Conservation (phyloP, 2,113 vertebrate species). For the Myotis yumanensis region DNA sequence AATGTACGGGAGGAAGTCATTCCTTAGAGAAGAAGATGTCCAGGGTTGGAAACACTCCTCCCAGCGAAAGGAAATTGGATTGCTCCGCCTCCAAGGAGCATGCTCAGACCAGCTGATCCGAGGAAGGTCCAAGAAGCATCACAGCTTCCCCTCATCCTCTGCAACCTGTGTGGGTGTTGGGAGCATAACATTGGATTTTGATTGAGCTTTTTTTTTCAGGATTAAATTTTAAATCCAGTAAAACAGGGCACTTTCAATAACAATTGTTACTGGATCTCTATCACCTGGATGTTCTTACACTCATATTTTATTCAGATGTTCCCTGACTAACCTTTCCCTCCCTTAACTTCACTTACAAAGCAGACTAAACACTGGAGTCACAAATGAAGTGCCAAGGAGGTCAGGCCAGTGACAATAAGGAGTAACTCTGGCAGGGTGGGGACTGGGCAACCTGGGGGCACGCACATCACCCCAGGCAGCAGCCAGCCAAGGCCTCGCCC, state of each 20-base stretch:
- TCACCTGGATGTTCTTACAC: constrained; percentile 72
- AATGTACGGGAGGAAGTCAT: constrained; percentile 34
- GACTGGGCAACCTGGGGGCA: not conserved
- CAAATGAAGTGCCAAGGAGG: not conserved
- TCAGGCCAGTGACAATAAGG: not conserved
- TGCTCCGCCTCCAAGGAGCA: not conserved
- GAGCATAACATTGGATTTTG: not conserved
- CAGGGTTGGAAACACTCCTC: not conserved
- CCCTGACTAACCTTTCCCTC: constrained; percentile 39
- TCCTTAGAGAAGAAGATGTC: constrained; percentile 21
- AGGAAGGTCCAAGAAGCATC: not conserved
- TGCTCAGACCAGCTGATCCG: not conserved
- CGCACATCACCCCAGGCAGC: not conserved
- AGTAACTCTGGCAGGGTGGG: not conserved
- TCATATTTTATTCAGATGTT: constrained; percentile 69
- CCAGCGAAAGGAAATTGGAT: constrained; percentile 21
- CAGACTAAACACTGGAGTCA: not conserved
- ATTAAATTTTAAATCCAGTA: constrained; percentile 40
- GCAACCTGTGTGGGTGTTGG: not conserved
- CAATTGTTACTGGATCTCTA: constrained; percentile 49
- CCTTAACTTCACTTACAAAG: constrained; percentile 28
- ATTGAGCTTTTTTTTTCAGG: not conserved
- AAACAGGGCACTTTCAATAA: constrained; percentile 29
- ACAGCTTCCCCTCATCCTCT: not conserved
- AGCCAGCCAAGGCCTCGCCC: not conserved